Evolutionary conservation across 2,888 invertebrate genomes (phyloP).

Genomic region (Lochmaea capreae): DNA sequence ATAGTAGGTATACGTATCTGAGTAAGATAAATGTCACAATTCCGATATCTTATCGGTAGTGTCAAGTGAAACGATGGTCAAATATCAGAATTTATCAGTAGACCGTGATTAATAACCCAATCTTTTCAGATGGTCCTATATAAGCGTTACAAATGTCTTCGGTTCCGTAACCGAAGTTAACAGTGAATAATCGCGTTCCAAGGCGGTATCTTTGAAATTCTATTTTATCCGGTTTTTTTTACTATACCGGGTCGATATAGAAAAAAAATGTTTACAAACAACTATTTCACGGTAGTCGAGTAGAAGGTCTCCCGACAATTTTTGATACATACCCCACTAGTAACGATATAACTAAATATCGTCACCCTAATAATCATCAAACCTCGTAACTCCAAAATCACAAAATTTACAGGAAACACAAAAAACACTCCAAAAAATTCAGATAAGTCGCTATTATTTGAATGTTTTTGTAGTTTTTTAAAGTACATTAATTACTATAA

Average conservation of each 20-base stretch:
- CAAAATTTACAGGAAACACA: no score
- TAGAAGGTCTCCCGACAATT: no score
- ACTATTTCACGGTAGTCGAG: no score
- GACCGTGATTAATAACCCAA: conserved; percentile 53
- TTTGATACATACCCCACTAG: no score
- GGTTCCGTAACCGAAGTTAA: conserved; percentile 15
- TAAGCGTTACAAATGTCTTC: conserved; percentile 53
- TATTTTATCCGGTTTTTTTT: conserved; percentile 4
- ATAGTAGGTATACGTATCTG: conserved; percentile 24
- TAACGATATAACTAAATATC: no score
- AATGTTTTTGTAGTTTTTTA: no score
- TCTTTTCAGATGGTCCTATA: conserved; percentile 52
- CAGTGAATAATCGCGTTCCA: conserved; percentile 19
- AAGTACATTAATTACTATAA: no score
- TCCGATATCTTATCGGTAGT: conserved; percentile 40
- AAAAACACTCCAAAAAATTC: no score
- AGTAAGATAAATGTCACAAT: conserved; percentile 44
- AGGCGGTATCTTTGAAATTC: conserved; percentile 15
- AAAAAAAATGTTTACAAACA: conserved; percentile 5
- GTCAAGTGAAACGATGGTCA: conserved; percentile 48
- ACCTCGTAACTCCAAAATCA: no score
- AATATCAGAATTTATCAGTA: conserved; percentile 57
- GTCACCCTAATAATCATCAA: no score
- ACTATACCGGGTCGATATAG: neutral
- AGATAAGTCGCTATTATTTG: no score